A percentile compares a stretch with the other conserved stretches of the same genome.
Evolutionary conservation across 2,888 invertebrate genomes (phyloP).

Genomic region (Plebejus anna): DNA sequence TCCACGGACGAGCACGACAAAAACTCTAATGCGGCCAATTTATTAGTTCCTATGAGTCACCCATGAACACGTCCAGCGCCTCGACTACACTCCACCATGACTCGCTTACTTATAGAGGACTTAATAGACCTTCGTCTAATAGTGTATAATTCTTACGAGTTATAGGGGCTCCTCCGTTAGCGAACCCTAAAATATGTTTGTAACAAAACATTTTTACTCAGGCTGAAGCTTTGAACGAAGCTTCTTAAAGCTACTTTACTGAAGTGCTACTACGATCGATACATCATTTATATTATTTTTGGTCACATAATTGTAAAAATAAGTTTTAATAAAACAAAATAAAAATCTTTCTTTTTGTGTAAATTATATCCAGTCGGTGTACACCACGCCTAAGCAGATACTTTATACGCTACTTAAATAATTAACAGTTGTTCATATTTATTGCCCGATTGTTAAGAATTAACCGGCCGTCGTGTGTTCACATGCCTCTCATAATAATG

Average conservation of each 20-base stretch:
- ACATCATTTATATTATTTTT: no score
- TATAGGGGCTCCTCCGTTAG: neutral
- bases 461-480: slow-evolving; percentile 15
- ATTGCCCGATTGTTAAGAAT: slow-evolving; percentile 21
- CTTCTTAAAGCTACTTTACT: no score
- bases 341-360: no score
- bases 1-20: slow-evolving; percentile 25
- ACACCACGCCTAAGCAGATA: slow-evolving; percentile 26
- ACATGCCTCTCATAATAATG: slow-evolving; percentile 2
- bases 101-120: neutral
- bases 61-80: slow-evolving; percentile 31
- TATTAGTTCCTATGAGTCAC: slow-evolving; percentile 31
- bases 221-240: no score
- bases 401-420: slow-evolving; percentile 30
- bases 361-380: neutral
- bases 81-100: neutral
- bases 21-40: slow-evolving; percentile 22
- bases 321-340: no score
- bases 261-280: no score
- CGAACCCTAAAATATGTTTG: no score
- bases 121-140: neutral
- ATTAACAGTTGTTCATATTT: slow-evolving; percentile 29
- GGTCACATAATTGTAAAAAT: no score
- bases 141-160: neutral
- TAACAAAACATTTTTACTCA: no score